A percentile compares a stretch with the other conserved stretches of the same genome.
These are phyloP conservation scores for Epinephelus fuscoguttatus DNA, from an alignment of 2,113 vertebrate species.

Conservation along the genomic window DNA sequence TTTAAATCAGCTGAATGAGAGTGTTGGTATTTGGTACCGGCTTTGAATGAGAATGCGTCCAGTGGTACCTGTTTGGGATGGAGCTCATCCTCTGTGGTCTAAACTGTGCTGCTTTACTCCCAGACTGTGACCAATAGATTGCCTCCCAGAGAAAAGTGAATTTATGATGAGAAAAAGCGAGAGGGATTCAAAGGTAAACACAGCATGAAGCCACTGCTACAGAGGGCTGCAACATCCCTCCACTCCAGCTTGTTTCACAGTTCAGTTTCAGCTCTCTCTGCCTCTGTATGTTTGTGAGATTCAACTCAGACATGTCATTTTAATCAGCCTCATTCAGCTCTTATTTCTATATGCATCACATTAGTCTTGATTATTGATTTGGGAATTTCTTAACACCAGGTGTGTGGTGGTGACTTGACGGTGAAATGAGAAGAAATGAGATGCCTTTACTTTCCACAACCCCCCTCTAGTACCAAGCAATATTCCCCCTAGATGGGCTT, in stretches of 20 bases:
- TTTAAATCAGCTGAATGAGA: slow-evolving; percentile 54
- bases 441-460: slow-evolving; percentile 61
- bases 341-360: background rate
- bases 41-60: slow-evolving; percentile 40
- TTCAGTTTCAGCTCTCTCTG: slow-evolving; percentile 14
- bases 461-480: slow-evolving; percentile 32
- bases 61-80: slow-evolving; percentile 14
- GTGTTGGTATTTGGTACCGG: slow-evolving; percentile 37
- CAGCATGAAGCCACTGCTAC: slow-evolving; percentile 36
- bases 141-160: slow-evolving; percentile 65
- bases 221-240: slow-evolving; percentile 15
- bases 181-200: slow-evolving; percentile 49
- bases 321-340: background rate
- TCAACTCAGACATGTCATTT: slow-evolving; percentile 23
- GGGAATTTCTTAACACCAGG: slow-evolving; percentile 31
- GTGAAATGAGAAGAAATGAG: slow-evolving; percentile 61
- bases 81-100: slow-evolving; percentile 38
- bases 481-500: slow-evolving; percentile 76
- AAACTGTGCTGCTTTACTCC: slow-evolving; percentile 27
- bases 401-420: slow-evolving; percentile 25
- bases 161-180: slow-evolving; percentile 48
- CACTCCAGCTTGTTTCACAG: background rate
- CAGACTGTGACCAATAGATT: slow-evolving; percentile 75
- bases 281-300: slow-evolving; percentile 12
- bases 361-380: background rate